phyloP scores from a whole-genome alignment of 2,888 invertebrate species.

The Metopia argyrocephala region DNA sequence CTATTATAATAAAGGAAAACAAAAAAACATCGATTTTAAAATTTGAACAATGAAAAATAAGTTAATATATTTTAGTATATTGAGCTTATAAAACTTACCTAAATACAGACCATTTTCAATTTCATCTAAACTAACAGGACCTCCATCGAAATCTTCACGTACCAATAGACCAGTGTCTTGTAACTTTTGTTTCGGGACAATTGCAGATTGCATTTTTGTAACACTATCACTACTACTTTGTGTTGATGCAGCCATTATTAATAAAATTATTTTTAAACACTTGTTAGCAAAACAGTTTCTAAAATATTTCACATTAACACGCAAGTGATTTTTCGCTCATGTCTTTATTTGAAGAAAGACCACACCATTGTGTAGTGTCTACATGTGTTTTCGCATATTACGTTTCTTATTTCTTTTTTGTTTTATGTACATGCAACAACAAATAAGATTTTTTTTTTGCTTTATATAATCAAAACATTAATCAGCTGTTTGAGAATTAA shows the following conservation, averaged over 20 bases:
- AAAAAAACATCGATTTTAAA: background rate
- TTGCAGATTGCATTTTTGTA: slow-evolving; percentile 4
- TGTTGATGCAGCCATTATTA: slow-evolving; percentile 27
- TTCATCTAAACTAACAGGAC: slow-evolving; percentile 78
- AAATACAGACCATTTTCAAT: slow-evolving; percentile 76
- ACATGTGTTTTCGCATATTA: slow-evolving; percentile 34
- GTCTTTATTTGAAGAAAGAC: slow-evolving; percentile 25
- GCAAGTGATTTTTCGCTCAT: background rate
- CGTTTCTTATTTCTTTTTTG: slow-evolving; percentile 1
- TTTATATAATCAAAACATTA: slow-evolving; percentile 34
- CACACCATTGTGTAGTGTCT: slow-evolving; percentile 51
- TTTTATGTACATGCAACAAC: slow-evolving; percentile 15
- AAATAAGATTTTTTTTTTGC: background rate
- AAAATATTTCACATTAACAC: background rate
- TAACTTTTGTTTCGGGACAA: slow-evolving; percentile 53
- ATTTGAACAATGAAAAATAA: no score
- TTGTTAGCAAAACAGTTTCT: background rate
- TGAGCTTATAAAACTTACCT: slow-evolving; percentile 68
- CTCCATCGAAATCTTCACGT: slow-evolving; percentile 78
- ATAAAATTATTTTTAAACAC: background rate
- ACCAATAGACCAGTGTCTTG: slow-evolving; percentile 67
- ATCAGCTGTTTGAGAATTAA: slow-evolving; percentile 24
- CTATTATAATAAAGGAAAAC: no score
- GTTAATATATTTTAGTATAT: background rate
- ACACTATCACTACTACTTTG: background rate